phyloP scores from a whole-genome alignment of 1,140 invertebrate species.

The Anagrus nilaparvatae region DNA sequence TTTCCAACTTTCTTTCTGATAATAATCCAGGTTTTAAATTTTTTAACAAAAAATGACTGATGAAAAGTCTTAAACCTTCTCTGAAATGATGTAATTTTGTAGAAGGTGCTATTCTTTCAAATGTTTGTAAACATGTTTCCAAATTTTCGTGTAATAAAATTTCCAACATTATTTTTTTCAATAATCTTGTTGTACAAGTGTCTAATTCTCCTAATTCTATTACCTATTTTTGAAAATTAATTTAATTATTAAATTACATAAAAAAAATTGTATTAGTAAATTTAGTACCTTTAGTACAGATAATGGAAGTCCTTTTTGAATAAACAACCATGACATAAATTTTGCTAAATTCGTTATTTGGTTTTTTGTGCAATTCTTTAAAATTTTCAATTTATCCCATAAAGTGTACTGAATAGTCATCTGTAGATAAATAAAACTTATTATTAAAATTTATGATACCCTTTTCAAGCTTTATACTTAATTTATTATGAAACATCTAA shows the following conservation, averaged over 20 bases:
- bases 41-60: conserved; percentile 67
- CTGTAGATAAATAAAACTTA: conserved; percentile 44
- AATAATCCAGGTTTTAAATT: conserved; percentile 45
- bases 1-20: conserved; percentile 41
- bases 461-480: background rate
- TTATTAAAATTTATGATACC: conserved; percentile 2
- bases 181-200: conserved; percentile 55
- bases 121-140: conserved; percentile 51
- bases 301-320: conserved; percentile 65
- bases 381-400: conserved; percentile 87
- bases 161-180: conserved; percentile 59
- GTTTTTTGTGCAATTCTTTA: conserved; percentile 51
- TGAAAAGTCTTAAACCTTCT: conserved; percentile 67
- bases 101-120: conserved; percentile 53
- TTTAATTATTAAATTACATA: conserved; percentile 1
- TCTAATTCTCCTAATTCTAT: conserved; percentile 73
- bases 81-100: conserved; percentile 60
- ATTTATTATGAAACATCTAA: no score
- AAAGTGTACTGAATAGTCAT: conserved; percentile 76
- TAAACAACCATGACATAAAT: conserved; percentile 71
- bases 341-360: conserved; percentile 69
- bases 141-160: conserved; percentile 53
- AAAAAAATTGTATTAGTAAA: conserved; percentile 1
- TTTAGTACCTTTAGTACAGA: conserved; percentile 73
- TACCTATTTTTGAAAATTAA: conserved; percentile 41